These are phyloP conservation scores for Palaemon carinicauda DNA, from an alignment of 1,140 invertebrate species.

Conservation along the genomic window DNA sequence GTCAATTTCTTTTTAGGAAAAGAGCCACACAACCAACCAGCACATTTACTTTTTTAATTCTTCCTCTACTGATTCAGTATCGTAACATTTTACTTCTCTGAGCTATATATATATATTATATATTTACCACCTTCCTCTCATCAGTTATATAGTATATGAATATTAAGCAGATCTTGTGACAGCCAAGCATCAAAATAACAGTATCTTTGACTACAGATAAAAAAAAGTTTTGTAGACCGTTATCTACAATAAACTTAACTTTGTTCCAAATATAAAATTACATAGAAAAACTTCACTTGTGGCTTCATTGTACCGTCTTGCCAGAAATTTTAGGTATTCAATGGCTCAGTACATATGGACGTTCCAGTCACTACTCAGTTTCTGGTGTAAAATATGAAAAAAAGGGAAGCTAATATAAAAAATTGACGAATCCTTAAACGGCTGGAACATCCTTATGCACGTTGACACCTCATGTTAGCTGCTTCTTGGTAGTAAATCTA, in stretches of 20 bases:
- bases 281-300: slow-evolving; percentile 17
- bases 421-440: neutral
- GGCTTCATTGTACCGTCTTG: slow-evolving; percentile 22
- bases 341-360: slow-evolving; percentile 12
- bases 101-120: no score
- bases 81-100: no score
- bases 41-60: no score
- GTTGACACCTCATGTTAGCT: slow-evolving; percentile 10
- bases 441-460: slow-evolving; percentile 31
- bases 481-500: slow-evolving; percentile 7
- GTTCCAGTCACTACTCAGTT: slow-evolving; percentile 4
- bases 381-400: neutral
- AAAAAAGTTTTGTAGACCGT: slow-evolving; percentile 1
- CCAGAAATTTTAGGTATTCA: slow-evolving; percentile 11
- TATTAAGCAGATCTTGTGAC: neutral
- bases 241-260: neutral
- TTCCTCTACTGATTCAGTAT: no score
- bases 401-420: neutral
- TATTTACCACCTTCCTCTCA: no score
- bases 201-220: neutral
- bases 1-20: no score
- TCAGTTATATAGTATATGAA: neutral
- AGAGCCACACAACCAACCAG: no score
- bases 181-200: neutral
- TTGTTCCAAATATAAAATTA: neutral